phyloP scores from a whole-genome alignment of 2,888 invertebrate genomes.

The Dexiosoma caninum region DNA sequence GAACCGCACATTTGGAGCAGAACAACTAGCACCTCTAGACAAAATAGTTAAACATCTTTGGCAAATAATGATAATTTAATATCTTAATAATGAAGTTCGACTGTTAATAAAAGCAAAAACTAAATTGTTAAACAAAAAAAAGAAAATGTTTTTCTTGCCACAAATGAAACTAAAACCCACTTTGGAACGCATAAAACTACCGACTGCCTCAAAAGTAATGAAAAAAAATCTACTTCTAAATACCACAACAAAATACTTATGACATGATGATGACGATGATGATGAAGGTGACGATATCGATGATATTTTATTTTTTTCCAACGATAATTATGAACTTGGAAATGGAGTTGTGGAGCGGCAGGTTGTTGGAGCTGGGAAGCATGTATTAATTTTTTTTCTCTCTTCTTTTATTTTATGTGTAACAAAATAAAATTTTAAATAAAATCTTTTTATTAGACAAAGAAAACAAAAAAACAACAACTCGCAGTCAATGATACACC shows the following conservation, averaged over 20 bases:
- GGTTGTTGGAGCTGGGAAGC: background rate
- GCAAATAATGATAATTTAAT: conserved; percentile 2
- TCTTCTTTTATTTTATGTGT: background rate
- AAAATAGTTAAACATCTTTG: conserved; percentile 51
- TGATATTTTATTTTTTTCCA: background rate
- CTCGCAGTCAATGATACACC: background rate
- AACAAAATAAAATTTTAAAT: conserved; percentile 25
- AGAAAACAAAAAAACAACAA: conserved; percentile 8
- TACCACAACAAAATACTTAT: conserved; percentile 62
- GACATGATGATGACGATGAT: conserved; percentile 52
- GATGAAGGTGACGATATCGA: conserved; percentile 14
- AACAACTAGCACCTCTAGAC: conserved; percentile 50
- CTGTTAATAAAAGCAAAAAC: conserved; percentile 3
- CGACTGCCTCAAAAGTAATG: background rate
- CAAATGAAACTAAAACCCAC: conserved; percentile 55
- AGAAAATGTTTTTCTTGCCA: background rate
- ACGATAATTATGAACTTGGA: conserved; percentile 21
- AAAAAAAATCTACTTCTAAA: conserved; percentile 46
- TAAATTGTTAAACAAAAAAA: background rate
- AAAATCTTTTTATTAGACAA: conserved; percentile 49
- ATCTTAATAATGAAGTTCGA: conserved; percentile 6
- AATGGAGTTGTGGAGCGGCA: background rate
- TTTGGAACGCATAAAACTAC: conserved; percentile 3
- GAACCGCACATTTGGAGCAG: conserved; percentile 50
- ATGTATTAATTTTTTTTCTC: background rate